Evolutionary conservation across 2,888 invertebrate genomes (phyloP).

Genomic region (Athripsodes cinereus): DNA sequence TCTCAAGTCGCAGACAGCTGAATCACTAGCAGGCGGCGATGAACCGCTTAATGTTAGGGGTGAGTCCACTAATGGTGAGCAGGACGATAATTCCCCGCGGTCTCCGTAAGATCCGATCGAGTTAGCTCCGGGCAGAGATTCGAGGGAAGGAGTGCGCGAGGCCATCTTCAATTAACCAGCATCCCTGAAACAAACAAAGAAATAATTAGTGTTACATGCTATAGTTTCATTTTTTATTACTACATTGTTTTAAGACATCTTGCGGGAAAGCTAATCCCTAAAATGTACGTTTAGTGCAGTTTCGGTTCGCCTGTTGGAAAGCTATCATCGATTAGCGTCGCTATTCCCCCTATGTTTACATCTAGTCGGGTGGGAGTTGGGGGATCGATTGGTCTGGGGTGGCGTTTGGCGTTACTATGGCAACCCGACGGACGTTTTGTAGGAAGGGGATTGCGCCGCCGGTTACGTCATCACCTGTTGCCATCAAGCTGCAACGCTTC

Average conservation of each 20-base stretch:
- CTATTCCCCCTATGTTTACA: slow-evolving; percentile 19
- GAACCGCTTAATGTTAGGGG: slow-evolving; percentile 82
- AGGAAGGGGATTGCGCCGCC: slow-evolving; percentile 11
- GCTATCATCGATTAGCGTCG: slow-evolving; percentile 19
- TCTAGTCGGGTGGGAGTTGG: slow-evolving; percentile 6
- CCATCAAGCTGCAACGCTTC: slow-evolving; percentile 17
- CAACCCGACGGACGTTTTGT: slow-evolving; percentile 13
- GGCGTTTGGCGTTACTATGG: slow-evolving; percentile 15
- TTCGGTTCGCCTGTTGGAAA: slow-evolving; percentile 4
- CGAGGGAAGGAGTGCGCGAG: slow-evolving; percentile 87
- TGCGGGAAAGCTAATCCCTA: too few species aligned
- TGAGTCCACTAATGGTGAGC: slow-evolving; percentile 54
- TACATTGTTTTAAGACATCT: too few species aligned
- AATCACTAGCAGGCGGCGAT: slow-evolving; percentile 80
- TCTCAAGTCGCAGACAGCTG: slow-evolving; percentile 72
- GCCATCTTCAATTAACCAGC: slow-evolving; percentile 90
- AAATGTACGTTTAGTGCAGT: slow-evolving; percentile 1
- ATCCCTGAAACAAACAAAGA: slow-evolving; percentile 66
- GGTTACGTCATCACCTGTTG: slow-evolving; percentile 28
- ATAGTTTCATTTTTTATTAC: too few species aligned
- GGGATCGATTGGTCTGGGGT: slow-evolving; percentile 11
- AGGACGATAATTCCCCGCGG: slow-evolving; percentile 68
- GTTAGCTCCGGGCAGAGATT: slow-evolving; percentile 86
- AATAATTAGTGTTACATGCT: too few species aligned
- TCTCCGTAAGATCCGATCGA: slow-evolving; percentile 83